These are phyloP conservation scores for Cephalotes varians DNA, from an alignment of 2,888 invertebrate species.

Conservation along the genomic window DNA sequence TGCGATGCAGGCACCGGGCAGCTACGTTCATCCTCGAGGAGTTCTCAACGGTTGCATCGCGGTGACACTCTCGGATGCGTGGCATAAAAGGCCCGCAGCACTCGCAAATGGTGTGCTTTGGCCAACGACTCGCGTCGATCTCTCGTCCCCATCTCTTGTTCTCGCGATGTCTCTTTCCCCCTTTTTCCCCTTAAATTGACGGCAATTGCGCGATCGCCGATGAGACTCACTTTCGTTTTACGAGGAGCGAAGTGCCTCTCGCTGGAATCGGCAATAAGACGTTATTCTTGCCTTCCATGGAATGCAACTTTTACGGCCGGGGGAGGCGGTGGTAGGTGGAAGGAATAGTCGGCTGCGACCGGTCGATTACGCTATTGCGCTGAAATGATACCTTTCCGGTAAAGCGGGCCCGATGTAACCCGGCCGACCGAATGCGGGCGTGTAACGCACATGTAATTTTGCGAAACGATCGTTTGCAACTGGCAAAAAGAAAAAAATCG, in stretches of 20 bases:
- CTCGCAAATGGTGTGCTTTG: conserved; percentile 39
- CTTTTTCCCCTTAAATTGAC: conserved; percentile 38
- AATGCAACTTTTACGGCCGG: conserved; percentile 63
- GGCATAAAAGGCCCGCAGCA: conserved; percentile 5
- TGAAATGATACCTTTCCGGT: conserved; percentile 62
- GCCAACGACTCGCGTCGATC: conserved; percentile 18
- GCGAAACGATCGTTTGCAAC: conserved; percentile 50
- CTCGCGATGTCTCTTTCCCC: conserved; percentile 1
- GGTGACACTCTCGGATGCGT: conserved; percentile 41
- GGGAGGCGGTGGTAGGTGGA: neutral
- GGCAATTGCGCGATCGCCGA: conserved; percentile 49
- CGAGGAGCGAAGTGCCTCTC: conserved; percentile 66
- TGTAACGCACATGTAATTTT: conserved; percentile 30
- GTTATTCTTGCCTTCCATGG: conserved; percentile 51
- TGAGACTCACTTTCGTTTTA: conserved; percentile 63
- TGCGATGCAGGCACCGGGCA: neutral
- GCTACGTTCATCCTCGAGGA: neutral
- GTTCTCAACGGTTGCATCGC: conserved; percentile 18
- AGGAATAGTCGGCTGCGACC: conserved; percentile 8
- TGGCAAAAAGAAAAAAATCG: neutral
- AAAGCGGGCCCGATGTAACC: conserved; percentile 24
- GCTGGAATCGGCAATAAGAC: conserved; percentile 59
- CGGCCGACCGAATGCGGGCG: conserved; percentile 4
- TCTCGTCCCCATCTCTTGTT: neutral
- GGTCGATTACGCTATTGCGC: conserved; percentile 41